Evolutionary conservation across 2,888 invertebrate species (phyloP).

Genomic region (Cryptophagus acutangulus): DNA sequence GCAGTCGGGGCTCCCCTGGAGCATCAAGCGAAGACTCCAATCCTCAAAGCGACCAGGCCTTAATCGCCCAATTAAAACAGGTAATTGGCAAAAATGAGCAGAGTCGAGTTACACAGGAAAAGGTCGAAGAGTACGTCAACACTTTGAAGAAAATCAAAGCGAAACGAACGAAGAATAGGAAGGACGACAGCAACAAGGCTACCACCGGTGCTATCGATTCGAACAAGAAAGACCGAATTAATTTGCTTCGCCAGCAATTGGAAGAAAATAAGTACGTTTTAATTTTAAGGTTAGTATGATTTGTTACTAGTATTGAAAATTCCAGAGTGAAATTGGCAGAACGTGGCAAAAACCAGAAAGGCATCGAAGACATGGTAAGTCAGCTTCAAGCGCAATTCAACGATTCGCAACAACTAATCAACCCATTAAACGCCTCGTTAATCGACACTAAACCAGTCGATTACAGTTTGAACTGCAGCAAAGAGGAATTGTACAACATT

Average conservation of each 20-base stretch:
- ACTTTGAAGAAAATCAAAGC: conserved; percentile 44
- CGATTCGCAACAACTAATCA: conserved; percentile 47
- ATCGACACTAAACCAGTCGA: conserved; percentile 37
- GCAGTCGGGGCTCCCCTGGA: conserved; percentile 22
- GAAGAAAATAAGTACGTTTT: conserved; percentile 51
- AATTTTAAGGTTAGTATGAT: conserved; percentile 1
- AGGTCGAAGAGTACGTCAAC: conserved; percentile 47
- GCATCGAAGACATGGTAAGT: conserved; percentile 52
- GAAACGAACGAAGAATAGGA: conserved; percentile 38
- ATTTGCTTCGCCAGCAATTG: conserved; percentile 51
- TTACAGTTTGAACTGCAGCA: conserved; percentile 39
- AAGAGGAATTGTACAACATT: conserved; percentile 45
- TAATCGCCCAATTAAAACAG: conserved; percentile 47
- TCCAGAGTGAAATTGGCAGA: conserved; percentile 50
- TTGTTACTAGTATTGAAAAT: conserved; percentile 5
- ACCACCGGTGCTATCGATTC: conserved; percentile 44
- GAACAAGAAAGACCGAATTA: conserved; percentile 49
- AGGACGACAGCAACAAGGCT: conserved; percentile 26
- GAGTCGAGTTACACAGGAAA: conserved; percentile 43
- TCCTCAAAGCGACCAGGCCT: conserved; percentile 43
- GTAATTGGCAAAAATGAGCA: conserved; percentile 46
- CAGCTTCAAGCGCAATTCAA: conserved; percentile 53
- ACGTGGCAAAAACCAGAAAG: conserved; percentile 51
- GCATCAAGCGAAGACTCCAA: conserved; percentile 33
- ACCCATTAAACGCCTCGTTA: conserved; percentile 36